Conservation (phyloP, 1,140 invertebrate genomes). For the Paramacrobiotus metropolitanus region DNA sequence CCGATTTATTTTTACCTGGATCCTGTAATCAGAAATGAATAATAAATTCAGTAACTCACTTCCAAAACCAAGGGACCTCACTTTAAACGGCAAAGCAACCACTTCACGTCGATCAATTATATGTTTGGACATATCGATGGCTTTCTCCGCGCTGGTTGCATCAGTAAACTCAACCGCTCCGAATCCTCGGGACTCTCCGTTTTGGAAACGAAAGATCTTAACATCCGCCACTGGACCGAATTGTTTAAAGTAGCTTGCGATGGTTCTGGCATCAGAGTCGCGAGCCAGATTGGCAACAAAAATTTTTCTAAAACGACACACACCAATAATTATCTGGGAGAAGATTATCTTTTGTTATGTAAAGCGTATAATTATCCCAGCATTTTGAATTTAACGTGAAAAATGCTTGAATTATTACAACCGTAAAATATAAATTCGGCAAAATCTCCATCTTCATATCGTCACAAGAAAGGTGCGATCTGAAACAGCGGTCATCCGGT, state of each 20-base stretch:
- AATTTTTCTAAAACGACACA: background rate
- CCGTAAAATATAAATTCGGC: too few relatives aligned
- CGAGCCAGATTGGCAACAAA: background rate
- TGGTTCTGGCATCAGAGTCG: background rate
- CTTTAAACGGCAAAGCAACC: background rate
- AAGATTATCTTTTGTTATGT: too few relatives aligned
- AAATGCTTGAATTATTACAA: too few relatives aligned
- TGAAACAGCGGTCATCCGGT: too few relatives aligned
- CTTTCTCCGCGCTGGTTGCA: background rate
- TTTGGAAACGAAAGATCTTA: background rate
- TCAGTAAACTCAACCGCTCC: background rate
- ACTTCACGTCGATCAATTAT: background rate
- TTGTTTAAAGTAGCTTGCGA: background rate
- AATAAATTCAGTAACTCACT: too few relatives aligned
- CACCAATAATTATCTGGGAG: too few relatives aligned
- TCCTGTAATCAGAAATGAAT: background rate
- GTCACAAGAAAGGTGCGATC: too few relatives aligned
- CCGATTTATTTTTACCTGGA: background rate
- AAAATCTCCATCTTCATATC: too few relatives aligned
- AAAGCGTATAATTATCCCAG: too few relatives aligned
- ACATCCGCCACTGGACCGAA: background rate
- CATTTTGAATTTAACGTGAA: too few relatives aligned
- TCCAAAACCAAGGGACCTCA: too few relatives aligned
- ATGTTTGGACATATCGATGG: background rate
- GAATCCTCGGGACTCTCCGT: background rate